Conservation (phyloP, 2,113 vertebrate species). For the Gallinago paraguaiae region DNA sequence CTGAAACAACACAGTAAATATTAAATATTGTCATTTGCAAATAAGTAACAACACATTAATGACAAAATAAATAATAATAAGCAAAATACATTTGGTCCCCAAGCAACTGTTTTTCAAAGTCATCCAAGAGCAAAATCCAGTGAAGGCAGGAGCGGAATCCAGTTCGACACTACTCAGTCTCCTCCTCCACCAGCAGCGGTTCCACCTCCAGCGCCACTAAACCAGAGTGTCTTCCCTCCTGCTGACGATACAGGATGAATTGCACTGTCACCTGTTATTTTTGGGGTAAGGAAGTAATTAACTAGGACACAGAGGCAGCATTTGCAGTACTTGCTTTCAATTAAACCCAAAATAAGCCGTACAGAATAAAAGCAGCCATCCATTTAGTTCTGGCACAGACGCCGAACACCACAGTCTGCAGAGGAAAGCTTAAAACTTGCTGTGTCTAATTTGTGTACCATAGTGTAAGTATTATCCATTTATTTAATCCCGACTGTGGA, state of each 20-base stretch:
- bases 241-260: slow-evolving; percentile 67
- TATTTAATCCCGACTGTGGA: background rate
- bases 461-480: background rate
- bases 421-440: background rate
- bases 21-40: background rate
- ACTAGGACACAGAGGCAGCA: background rate
- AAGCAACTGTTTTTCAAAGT: background rate
- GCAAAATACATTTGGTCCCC: background rate
- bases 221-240: background rate
- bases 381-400: background rate
- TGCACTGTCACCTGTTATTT: slow-evolving; percentile 68
- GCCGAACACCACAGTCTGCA: background rate
- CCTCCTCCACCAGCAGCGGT: slow-evolving; percentile 64
- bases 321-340: background rate
- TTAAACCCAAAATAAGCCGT: background rate
- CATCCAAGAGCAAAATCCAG: background rate
- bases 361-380: background rate
- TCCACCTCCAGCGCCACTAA: slow-evolving; percentile 51
- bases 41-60: background rate
- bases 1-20: background rate
- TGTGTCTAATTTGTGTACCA: background rate
- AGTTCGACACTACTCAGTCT: background rate
- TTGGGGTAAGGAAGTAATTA: slow-evolving; percentile 30
- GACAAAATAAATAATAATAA: background rate
- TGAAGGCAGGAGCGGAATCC: background rate